Percentiles rank a stretch among this genome's conserved stretches.
These are phyloP conservation scores for Erannis defoliaria DNA, from an alignment of 2,888 invertebrate species.

Conservation along the genomic window DNA sequence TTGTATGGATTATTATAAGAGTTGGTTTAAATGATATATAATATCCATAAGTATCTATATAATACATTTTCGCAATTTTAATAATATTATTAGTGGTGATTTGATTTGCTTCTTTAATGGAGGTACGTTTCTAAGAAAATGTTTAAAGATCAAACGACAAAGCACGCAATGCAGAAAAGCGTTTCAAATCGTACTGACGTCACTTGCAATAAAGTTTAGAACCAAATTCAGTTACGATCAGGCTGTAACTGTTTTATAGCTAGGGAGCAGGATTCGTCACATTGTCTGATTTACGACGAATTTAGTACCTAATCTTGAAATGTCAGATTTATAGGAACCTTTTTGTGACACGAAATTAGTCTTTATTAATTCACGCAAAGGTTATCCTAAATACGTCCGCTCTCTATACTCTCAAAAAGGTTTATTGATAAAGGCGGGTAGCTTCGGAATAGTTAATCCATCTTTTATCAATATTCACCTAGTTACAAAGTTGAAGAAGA, in stretches of 20 bases:
- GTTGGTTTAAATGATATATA: too few relatives aligned
- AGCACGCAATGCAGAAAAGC: neutral
- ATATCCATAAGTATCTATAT: too few relatives aligned
- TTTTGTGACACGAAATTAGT: neutral
- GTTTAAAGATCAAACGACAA: neutral
- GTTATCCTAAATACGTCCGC: neutral
- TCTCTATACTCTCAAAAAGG: neutral
- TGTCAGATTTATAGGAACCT: conserved; percentile 10
- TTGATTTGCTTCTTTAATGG: too few relatives aligned
- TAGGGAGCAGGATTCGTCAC: conserved; percentile 26
- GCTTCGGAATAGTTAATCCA: too few relatives aligned
- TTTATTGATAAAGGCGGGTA: too few relatives aligned
- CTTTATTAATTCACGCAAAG: neutral
- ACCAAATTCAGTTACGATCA: conserved; percentile 53
- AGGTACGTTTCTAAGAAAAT: too few relatives aligned
- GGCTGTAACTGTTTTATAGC: conserved; percentile 54
- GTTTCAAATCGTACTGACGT: conserved; percentile 47
- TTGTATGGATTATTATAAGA: too few relatives aligned
- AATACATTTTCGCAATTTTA: too few relatives aligned
- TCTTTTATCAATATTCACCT: too few relatives aligned
- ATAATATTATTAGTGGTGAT: too few relatives aligned
- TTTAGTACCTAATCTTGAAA: conserved; percentile 21
- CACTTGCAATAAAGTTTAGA: conserved; percentile 54
- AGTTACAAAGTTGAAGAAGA: too few relatives aligned
- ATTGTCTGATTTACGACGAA: conserved; percentile 34